phyloP scores from a whole-genome alignment of 2,797 vertebrate genomes.

The Falco cherrug region DNA sequence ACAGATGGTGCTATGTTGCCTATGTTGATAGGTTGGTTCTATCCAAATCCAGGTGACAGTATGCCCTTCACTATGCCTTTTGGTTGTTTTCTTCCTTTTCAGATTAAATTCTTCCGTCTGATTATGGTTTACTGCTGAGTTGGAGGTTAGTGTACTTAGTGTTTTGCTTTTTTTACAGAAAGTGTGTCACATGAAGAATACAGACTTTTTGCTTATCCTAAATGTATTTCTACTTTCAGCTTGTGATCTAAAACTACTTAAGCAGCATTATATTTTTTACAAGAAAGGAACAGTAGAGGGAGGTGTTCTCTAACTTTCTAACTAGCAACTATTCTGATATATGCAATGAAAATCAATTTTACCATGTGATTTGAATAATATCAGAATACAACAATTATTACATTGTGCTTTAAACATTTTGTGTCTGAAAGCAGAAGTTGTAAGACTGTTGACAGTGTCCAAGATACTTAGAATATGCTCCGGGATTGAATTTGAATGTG shows the following conservation, averaged over 20 bases:
- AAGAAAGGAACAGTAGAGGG: constrained; percentile 67
- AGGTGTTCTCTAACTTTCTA: constrained; percentile 60
- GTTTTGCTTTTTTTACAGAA: not conserved
- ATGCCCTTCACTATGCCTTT: not conserved
- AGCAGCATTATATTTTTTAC: not conserved
- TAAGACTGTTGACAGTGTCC: not conserved
- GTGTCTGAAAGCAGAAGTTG: not conserved
- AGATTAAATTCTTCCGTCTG: not conserved
- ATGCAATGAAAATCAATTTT: not conserved
- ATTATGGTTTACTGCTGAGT: not conserved
- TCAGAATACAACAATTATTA: not conserved
- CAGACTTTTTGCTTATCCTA: not conserved
- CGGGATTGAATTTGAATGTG: not conserved
- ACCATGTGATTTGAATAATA: not conserved
- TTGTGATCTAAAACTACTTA: not conserved
- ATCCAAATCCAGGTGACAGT: not conserved
- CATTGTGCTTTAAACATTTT: not conserved
- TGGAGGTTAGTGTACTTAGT: not conserved
- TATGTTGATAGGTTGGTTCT: not conserved
- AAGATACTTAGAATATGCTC: not conserved
- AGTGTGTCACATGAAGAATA: not conserved
- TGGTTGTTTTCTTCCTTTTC: not conserved
- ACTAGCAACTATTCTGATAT: not conserved
- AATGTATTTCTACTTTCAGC: not conserved
- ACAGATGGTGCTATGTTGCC: not conserved